phyloP scores from a whole-genome alignment of 2,888 invertebrate species.

The Dynastes tityus region DNA sequence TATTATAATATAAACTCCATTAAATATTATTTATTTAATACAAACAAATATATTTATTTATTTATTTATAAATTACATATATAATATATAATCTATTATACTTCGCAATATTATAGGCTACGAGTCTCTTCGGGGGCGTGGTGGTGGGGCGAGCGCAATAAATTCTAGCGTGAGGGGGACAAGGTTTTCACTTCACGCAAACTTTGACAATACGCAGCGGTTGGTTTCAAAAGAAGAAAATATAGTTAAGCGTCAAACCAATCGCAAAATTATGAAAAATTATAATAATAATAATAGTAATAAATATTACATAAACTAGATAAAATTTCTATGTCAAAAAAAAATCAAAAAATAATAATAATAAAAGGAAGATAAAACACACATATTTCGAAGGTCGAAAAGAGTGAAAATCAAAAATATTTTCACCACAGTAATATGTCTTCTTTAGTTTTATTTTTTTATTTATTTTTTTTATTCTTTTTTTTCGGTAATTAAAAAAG shows the following conservation, averaged over 20 bases:
- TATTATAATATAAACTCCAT: not conserved
- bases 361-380: slow-evolving; percentile 60
- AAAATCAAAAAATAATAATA: slow-evolving; percentile 46
- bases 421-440: slow-evolving; percentile 56
- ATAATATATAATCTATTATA: not conserved
- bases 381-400: slow-evolving; percentile 53
- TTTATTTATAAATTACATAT: slow-evolving; percentile 6
- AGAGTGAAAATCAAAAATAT: slow-evolving; percentile 60
- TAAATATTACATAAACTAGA: slow-evolving; percentile 47
- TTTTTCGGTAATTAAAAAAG: slow-evolving; percentile 59
- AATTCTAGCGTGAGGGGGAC: no score
- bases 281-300: slow-evolving; percentile 45
- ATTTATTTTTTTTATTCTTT: slow-evolving; percentile 44
- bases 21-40: slow-evolving; percentile 35
- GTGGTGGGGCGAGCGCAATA: slow-evolving; percentile 11
- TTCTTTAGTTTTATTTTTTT: slow-evolving; percentile 26
- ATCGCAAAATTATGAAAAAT: slow-evolving; percentile 17
- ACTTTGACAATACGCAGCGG: slow-evolving; percentile 55
- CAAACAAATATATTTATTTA: slow-evolving; percentile 21
- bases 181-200: slow-evolving; percentile 55
- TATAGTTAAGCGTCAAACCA: slow-evolving; percentile 34
- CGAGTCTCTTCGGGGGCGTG: not conserved
- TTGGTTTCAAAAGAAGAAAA: slow-evolving; percentile 20
- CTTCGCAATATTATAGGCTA: slow-evolving; percentile 50
- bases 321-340: slow-evolving; percentile 67